A percentile compares a stretch with the other conserved stretches of the same genome.
Evolutionary conservation across 2,888 invertebrate species (phyloP).

Genomic region (Galeruca laticollis): DNA sequence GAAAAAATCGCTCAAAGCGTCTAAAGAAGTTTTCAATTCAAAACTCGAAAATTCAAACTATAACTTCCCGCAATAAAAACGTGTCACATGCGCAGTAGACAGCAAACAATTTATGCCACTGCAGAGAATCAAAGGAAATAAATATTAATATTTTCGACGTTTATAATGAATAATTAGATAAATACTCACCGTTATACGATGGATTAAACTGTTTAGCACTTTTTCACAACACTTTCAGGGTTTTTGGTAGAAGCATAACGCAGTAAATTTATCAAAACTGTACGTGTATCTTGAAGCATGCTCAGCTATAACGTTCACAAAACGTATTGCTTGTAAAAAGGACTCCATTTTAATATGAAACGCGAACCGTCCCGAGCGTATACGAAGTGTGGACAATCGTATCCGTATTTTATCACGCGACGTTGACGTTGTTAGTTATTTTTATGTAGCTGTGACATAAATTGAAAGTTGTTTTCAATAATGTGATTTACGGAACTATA

Average conservation of each 20-base stretch:
- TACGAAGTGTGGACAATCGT: slow-evolving; percentile 38
- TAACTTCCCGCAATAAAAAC: slow-evolving; percentile 39
- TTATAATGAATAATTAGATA: slow-evolving; percentile 52
- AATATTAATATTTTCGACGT: slow-evolving; percentile 39
- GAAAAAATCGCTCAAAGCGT: no score
- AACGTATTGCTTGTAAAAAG: slow-evolving; percentile 59
- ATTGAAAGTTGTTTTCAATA: neutral
- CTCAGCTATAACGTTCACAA: slow-evolving; percentile 59
- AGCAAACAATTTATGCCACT: slow-evolving; percentile 60
- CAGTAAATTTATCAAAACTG: slow-evolving; percentile 37
- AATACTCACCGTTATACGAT: slow-evolving; percentile 53
- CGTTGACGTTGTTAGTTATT: neutral
- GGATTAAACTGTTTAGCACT: slow-evolving; percentile 39
- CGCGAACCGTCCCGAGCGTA: slow-evolving; percentile 37
- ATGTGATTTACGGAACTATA: no score
- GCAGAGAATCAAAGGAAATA: slow-evolving; percentile 55
- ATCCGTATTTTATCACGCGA: neutral
- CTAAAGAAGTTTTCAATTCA: slow-evolving; percentile 38
- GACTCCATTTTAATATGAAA: slow-evolving; percentile 57
- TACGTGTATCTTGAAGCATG: slow-evolving; percentile 36
- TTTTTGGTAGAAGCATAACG: slow-evolving; percentile 48
- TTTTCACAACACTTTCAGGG: slow-evolving; percentile 41
- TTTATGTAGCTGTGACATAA: neutral
- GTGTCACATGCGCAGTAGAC: slow-evolving; percentile 55
- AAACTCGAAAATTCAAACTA: no score